Base-by-base conservation (phyloP, 2,797 vertebrate genomes). In the Sylvia borin region DNA sequence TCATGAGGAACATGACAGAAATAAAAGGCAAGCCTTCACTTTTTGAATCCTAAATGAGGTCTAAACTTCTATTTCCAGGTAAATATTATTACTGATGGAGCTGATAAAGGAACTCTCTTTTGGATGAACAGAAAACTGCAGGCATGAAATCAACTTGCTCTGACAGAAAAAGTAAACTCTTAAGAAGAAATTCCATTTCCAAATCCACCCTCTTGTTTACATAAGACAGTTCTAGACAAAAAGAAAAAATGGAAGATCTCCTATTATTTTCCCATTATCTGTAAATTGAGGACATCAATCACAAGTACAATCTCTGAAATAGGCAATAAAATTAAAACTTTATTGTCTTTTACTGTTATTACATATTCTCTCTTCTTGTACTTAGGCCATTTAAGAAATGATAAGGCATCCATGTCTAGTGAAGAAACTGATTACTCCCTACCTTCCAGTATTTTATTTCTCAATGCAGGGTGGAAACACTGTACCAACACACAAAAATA, bases 41-140 rank as follows among this genome's bases (percentile, higher is more conserved):
- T 89, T 72, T 34, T 48, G 54, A 88, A 85, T 79, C 6, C 26
- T 38, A 75, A 89, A 84, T 40, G 21, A 58, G 36, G 19, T 47
- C 64, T 88, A 58, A 90, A 75, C 15, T 75, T 75, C 36, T 32
- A 17, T 42, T 84, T 86, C 38, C 47, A 88, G 58, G 38, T 79
- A 93, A 94, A 70, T 70, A 93, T 88, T 79, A 88, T 76, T 88
- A 95, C 60, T 76, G 38, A 42, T 32, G 15, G 36, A 88, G 68
- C 5, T 43, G n/a, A 88, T 58, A 82, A 54, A 82, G 38, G 24
- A 91, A 34, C 21, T 68, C 34, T 42, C 25, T 50, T 84, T 75
- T 47, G 27, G 15, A 68, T 57, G 29, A 95, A 68, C 32, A 78
- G 50, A 77, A 66, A 74, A 34, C 16, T 48, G 55, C 27, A 78